These are phyloP conservation scores for Hymenopus coronatus DNA, from an alignment of 2,888 invertebrate genomes.

Conservation along the genomic window DNA sequence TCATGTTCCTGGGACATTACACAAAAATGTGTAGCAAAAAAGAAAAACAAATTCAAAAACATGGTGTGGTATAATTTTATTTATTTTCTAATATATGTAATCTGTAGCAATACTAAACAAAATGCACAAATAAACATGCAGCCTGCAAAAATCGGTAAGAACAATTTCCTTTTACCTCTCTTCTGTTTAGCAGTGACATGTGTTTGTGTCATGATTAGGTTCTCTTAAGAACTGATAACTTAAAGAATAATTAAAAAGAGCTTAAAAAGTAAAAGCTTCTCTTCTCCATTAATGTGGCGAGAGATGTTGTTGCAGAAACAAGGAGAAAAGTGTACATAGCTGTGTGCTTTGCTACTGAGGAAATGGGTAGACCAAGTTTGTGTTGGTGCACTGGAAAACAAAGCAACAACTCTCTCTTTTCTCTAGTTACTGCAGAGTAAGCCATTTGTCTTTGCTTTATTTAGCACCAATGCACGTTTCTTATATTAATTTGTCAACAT, in stretches of 20 bases:
- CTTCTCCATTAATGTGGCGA: constrained; percentile 13
- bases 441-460: background rate
- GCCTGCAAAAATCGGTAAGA: constrained; percentile 14
- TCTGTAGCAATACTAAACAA: background rate
- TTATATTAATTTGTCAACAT: background rate
- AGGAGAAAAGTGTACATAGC: constrained; percentile 29
- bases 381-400: background rate
- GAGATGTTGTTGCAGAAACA: constrained; percentile 17
- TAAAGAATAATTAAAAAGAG: background rate
- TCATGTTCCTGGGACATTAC: background rate
- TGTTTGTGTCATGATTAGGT: background rate
- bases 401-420: background rate
- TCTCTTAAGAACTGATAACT: background rate
- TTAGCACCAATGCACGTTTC: background rate
- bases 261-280: background rate
- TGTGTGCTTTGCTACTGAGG: constrained; percentile 21
- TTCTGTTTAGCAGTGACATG: constrained; percentile 11
- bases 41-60: background rate
- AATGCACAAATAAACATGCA: constrained; percentile 10
- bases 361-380: constrained; percentile 12
- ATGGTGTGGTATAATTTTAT: constrained; percentile 7
- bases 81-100: constrained; percentile 3
- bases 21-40: background rate
- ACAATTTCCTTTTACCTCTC: constrained; percentile 14
- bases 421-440: background rate